A percentile compares a stretch with the other conserved stretches of the same genome.
These are phyloP conservation scores for Caradrina kadenii DNA, from an alignment of 2,888 invertebrate species.

Conservation along the genomic window DNA sequence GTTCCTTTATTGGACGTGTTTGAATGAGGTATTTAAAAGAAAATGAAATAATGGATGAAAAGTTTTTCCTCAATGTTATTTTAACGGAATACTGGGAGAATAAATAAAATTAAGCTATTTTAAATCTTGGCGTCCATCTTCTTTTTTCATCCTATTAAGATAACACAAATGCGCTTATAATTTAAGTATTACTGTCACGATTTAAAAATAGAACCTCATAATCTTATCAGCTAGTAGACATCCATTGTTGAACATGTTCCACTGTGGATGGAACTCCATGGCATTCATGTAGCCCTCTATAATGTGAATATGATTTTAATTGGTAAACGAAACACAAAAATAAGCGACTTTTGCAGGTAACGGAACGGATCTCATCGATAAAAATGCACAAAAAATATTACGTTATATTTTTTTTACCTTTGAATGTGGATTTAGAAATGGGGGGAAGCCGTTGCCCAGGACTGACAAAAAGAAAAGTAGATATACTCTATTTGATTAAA, in stretches of 20 bases:
- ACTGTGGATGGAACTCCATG: too few relatives aligned
- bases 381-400: too few relatives aligned
- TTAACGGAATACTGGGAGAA: slow-evolving; percentile 15
- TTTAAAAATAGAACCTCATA: slow-evolving; percentile 18
- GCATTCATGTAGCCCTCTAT: neutral
- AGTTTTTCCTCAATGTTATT: slow-evolving; percentile 32
- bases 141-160: slow-evolving; percentile 50
- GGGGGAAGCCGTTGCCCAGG: too few relatives aligned
- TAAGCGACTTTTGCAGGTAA: too few relatives aligned
- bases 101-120: slow-evolving; percentile 30
- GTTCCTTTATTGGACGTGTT: slow-evolving; percentile 52
- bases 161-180: slow-evolving; percentile 32
- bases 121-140: slow-evolving; percentile 35
- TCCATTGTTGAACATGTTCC: neutral
- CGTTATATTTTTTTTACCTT: too few relatives aligned
- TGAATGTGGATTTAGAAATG: too few relatives aligned
- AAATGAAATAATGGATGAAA: slow-evolving; percentile 43
- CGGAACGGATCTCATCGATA: too few relatives aligned
- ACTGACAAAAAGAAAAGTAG: too few relatives aligned
- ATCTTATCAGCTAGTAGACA: slow-evolving; percentile 24
- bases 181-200: slow-evolving; percentile 48
- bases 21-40: slow-evolving; percentile 51
- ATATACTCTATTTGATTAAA: too few relatives aligned
- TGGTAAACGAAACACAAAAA: too few relatives aligned
- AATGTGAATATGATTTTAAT: too few relatives aligned